Percentiles rank a stretch among this genome's conserved stretches.
phyloP scores from a whole-genome alignment of 2,113 vertebrate species.

The Centrocercus urophasianus region DNA sequence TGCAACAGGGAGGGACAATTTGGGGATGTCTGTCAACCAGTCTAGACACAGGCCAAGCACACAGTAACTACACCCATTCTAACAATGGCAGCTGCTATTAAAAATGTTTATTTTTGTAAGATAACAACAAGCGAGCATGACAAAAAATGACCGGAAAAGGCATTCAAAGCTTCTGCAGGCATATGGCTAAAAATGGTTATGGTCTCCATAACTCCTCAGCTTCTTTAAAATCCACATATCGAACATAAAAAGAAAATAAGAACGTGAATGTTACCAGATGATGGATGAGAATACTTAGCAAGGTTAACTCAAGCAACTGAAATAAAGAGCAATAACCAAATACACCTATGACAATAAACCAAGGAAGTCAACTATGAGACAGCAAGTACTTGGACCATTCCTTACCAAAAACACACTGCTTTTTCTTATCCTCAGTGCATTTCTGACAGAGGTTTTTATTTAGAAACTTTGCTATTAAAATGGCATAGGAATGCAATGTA shows the following conservation, averaged over 20 bases:
- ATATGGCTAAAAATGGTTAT: neutral
- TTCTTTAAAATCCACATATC: neutral
- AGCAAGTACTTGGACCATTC: neutral
- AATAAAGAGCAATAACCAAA: neutral
- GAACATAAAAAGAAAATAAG: neutral
- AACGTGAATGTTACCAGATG: neutral
- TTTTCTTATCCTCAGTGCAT: neutral
- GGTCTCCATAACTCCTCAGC: neutral
- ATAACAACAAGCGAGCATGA: neutral
- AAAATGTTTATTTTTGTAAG: neutral
- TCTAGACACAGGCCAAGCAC: neutral
- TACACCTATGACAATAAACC: neutral
- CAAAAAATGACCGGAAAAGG: constrained; percentile 20
- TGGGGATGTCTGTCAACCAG: neutral
- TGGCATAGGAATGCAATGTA: neutral
- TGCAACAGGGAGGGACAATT: neutral
- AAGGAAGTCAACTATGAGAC: neutral
- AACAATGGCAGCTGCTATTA: constrained; percentile 13
- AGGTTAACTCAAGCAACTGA: neutral
- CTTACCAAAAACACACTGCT: neutral
- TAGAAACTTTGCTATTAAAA: neutral
- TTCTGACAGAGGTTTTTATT: neutral
- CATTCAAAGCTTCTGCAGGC: neutral
- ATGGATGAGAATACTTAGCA: neutral
- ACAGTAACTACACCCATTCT: constrained; percentile 16